Evolutionary conservation across 2,888 invertebrate genomes (phyloP).

Genomic region (Lochmaea capreae): DNA sequence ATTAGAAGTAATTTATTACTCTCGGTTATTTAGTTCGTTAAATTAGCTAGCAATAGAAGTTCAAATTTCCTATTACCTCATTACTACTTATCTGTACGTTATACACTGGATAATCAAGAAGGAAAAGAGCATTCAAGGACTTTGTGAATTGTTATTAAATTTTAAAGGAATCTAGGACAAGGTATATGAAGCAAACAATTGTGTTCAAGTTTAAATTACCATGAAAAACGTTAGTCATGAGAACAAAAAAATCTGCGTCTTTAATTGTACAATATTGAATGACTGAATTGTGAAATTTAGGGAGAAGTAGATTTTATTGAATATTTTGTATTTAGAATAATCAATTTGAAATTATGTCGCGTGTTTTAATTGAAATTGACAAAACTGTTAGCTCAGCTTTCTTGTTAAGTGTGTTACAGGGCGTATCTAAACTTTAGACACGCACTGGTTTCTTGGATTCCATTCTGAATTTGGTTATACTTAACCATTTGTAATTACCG

Average conservation of each 20-base stretch:
- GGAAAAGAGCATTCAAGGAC: neutral
- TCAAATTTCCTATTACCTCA: conserved; percentile 8
- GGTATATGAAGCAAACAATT: neutral
- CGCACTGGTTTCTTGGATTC: no score
- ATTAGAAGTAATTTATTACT: conserved; percentile 16
- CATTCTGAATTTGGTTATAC: no score
- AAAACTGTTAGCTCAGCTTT: no score
- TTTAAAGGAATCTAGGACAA: conserved; percentile 6
- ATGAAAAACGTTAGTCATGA: neutral
- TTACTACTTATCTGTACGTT: neutral
- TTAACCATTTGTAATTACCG: no score
- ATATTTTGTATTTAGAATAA: neutral
- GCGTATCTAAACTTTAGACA: no score
- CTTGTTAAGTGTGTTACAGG: no score
- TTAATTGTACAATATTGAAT: neutral
- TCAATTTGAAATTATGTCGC: no score
- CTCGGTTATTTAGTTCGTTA: neutral
- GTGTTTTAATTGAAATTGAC: no score
- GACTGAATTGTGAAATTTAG: neutral
- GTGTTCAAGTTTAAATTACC: neutral
- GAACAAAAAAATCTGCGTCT: neutral
- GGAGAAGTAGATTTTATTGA: neutral
- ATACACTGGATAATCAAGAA: neutral
- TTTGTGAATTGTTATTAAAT: neutral
- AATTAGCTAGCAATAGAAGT: conserved; percentile 6